A percentile compares a stretch with the other conserved stretches of the same genome.
Evolutionary conservation across 2,797 vertebrate species (phyloP).

Genomic region (Morus bassanus): DNA sequence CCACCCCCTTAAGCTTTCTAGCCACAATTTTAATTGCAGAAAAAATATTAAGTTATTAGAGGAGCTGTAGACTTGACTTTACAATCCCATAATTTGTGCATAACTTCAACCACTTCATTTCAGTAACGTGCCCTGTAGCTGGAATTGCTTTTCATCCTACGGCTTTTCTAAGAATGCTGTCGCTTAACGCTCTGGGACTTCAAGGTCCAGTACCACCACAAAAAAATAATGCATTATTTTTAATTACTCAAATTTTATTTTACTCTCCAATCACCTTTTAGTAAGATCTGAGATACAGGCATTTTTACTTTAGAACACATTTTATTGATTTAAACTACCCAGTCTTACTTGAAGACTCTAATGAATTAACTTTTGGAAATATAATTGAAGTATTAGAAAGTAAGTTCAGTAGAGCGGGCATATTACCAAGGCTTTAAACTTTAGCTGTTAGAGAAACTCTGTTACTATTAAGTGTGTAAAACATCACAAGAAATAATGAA

Average conservation of each 20-base stretch:
- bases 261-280: background rate
- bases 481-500: background rate
- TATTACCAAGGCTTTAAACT: background rate
- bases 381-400: background rate
- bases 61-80: background rate
- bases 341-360: background rate
- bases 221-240: background rate
- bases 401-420: background rate
- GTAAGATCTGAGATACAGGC: background rate
- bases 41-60: conserved; percentile 24
- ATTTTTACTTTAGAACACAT: background rate
- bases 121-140: background rate
- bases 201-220: background rate
- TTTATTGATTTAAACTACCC: background rate
- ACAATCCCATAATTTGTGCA: background rate
- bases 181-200: background rate
- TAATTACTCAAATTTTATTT: background rate
- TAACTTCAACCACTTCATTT: background rate
- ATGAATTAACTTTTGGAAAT: background rate
- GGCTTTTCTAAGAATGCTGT: background rate
- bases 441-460: background rate
- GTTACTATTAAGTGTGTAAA: background rate
- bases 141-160: background rate
- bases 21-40: conserved; percentile 22
- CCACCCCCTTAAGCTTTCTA: conserved; percentile 6